Evolutionary conservation across 2,113 vertebrate genomes (phyloP).

Genomic region (Microtus richardsoni): DNA sequence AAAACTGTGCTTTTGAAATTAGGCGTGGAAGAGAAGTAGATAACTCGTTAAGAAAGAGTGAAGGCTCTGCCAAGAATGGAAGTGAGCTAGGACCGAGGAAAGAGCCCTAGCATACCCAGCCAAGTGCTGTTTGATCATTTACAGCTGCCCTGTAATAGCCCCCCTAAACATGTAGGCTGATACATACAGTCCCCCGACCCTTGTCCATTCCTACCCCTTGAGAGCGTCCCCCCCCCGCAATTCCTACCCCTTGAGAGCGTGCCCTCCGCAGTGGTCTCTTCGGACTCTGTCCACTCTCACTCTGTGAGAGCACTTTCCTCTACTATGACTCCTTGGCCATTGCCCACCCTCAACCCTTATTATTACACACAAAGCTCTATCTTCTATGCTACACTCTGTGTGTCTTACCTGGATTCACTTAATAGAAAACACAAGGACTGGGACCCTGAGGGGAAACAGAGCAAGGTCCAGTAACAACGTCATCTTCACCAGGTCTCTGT

Average conservation of each 20-base stretch:
- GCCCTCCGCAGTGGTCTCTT: background rate
- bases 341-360: background rate
- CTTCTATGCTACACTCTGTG: background rate
- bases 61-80: background rate
- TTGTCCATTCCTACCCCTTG: background rate
- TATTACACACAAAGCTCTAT: background rate
- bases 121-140: too few relatives aligned
- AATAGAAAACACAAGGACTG: background rate
- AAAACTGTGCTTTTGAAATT: background rate
- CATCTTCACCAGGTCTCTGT: too few relatives aligned
- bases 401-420: background rate
- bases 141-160: background rate
- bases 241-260: too few relatives aligned
- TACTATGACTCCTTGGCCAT: background rate
- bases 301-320: background rate
- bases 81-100: background rate
- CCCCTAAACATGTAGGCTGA: background rate
- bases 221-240: background rate
- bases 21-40: background rate
- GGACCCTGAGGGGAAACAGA: too few relatives aligned
- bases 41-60: background rate
- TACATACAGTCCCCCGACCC: background rate
- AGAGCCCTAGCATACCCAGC: background rate
- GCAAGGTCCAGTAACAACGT: background rate
- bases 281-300: background rate